These are phyloP conservation scores for Notolepis coatsorum DNA, from an alignment of 2,797 vertebrate genomes.

Conservation along the genomic window DNA sequence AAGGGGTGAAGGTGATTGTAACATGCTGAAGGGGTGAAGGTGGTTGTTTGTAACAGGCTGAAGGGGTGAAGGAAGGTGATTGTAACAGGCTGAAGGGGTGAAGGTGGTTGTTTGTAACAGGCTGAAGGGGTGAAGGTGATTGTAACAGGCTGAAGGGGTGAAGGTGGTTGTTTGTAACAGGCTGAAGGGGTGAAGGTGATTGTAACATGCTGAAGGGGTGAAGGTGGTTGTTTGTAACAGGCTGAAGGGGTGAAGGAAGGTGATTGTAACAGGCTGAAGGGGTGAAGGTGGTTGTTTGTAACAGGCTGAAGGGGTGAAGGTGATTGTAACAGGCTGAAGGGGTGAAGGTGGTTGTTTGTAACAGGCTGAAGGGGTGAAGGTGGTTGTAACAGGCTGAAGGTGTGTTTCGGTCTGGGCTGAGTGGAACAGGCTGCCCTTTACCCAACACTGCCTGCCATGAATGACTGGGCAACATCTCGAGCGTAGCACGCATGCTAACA, in stretches of 20 bases:
- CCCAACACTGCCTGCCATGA: constrained; percentile 27
- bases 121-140: no score
- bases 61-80: no score
- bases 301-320: constrained; percentile 6
- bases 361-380: no score
- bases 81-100: constrained; percentile 21
- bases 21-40: constrained; percentile 22
- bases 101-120: constrained; percentile 4
- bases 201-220: constrained; percentile 21
- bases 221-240: constrained; percentile 4
- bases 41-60: constrained; percentile 13
- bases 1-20: no score
- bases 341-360: constrained; percentile 19
- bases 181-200: no score
- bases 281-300: constrained; percentile 19
- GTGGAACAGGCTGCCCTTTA: constrained; percentile 31
- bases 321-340: constrained; percentile 11
- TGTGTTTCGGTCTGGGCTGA: constrained; percentile 13
- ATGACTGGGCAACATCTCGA: constrained; percentile 27
- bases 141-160: constrained; percentile 21
- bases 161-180: constrained; percentile 4
- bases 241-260: no score
- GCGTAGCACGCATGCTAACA: constrained; percentile 29
- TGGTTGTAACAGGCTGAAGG: constrained; percentile 19
- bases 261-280: no score